Evolutionary conservation across 2,888 invertebrate species (phyloP).

Genomic region (Psylliodes chrysocephalus): DNA sequence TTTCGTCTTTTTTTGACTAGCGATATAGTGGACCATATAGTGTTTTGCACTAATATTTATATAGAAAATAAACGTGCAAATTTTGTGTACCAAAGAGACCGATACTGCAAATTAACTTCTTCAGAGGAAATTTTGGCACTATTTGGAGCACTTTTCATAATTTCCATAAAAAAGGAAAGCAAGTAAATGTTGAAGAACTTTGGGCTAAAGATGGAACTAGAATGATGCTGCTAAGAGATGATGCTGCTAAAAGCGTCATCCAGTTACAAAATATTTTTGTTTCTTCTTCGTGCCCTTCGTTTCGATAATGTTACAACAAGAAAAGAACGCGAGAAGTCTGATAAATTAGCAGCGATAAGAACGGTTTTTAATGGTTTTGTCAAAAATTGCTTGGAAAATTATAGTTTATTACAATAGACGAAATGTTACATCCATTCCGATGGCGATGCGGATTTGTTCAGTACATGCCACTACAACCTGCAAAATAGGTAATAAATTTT

Average conservation of each 20-base stretch:
- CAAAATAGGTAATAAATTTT: slow-evolving; percentile 26
- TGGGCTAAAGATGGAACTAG: too few relatives aligned
- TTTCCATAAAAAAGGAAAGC: slow-evolving; percentile 6
- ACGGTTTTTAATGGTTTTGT: too few relatives aligned
- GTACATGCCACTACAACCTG: slow-evolving; percentile 40
- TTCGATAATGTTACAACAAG: too few relatives aligned
- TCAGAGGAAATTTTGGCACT: slow-evolving; percentile 11
- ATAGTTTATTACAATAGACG: slow-evolving; percentile 40
- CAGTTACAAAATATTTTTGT: slow-evolving; percentile 6
- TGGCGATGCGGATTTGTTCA: slow-evolving; percentile 31
- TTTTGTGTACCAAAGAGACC: slow-evolving; percentile 5
- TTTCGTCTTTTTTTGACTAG: too few relatives aligned
- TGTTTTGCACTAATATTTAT: too few relatives aligned
- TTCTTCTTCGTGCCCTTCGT: slow-evolving; percentile 16
- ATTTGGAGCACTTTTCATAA: not conserved
- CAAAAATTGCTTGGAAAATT: slow-evolving; percentile 18
- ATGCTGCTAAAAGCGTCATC: too few relatives aligned
- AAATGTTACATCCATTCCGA: too few relatives aligned
- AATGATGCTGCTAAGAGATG: too few relatives aligned
- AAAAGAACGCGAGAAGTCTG: too few relatives aligned
- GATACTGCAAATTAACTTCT: slow-evolving; percentile 9
- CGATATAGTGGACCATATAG: not conserved
- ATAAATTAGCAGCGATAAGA: too few relatives aligned
- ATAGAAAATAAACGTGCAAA: too few relatives aligned
- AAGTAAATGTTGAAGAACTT: slow-evolving; percentile 4